phyloP scores from a whole-genome alignment of 2,113 vertebrate species.

The Petaurus breviceps region DNA sequence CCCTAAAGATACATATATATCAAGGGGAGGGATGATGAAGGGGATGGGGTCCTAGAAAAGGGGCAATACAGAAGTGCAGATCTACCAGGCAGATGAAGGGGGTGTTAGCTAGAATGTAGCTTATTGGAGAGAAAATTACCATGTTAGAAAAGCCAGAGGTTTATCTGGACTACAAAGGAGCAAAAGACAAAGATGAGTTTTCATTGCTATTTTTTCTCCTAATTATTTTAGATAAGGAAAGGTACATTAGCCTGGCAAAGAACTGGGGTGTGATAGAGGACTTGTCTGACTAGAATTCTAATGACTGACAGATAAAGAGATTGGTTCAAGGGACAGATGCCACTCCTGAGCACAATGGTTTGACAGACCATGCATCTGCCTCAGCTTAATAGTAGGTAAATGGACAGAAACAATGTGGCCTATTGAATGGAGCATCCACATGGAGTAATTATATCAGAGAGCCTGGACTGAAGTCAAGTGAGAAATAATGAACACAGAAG shows the following conservation, averaged over 20 bases:
- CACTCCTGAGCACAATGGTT: constrained; percentile 41
- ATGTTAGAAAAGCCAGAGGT: not conserved
- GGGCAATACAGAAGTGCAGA: not conserved
- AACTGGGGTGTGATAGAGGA: not conserved
- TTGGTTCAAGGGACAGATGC: constrained; percentile 61
- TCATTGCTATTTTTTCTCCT: not conserved
- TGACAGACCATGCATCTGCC: constrained; percentile 71
- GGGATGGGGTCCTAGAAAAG: not conserved
- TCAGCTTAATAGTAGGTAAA: constrained; percentile 70
- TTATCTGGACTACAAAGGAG: not conserved
- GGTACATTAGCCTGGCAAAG: constrained; percentile 42
- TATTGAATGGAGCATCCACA: constrained; percentile 58
- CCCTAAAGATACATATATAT: not conserved
- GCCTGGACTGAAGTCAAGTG: constrained; percentile 69
- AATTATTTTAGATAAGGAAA: constrained; percentile 23
- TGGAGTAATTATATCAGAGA: constrained; percentile 73
- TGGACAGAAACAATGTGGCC: constrained; percentile 52
- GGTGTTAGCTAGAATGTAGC: not conserved
- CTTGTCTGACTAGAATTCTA: constrained; percentile 56
- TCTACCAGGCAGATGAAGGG: not conserved
- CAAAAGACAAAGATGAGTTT: constrained; percentile 4
- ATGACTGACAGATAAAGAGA: constrained; percentile 57
- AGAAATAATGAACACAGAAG: constrained; percentile 70
- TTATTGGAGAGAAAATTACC: not conserved
- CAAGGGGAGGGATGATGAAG: not conserved